phyloP scores from a whole-genome alignment of 2,888 invertebrate genomes.

The Gastrophysa polygoni region DNA sequence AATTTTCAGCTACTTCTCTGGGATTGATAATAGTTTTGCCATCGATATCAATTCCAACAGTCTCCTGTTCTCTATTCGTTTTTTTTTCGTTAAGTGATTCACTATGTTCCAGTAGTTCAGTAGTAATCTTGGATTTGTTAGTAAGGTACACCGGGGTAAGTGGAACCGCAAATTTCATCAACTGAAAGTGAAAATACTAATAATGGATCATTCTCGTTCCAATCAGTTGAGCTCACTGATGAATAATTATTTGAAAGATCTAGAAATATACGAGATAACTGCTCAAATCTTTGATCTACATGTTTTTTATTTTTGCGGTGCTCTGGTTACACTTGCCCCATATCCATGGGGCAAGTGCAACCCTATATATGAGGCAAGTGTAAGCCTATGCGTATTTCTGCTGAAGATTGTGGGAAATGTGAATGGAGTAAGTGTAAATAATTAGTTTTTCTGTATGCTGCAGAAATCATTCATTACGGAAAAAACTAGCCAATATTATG shows the following conservation, averaged over 20 bases:
- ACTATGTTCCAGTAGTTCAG: too few species aligned
- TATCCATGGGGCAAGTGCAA: slow-evolving; percentile 5
- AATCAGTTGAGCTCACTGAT: slow-evolving; percentile 1
- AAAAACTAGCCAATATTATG: slow-evolving; percentile 4
- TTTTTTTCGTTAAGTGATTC: too few species aligned
- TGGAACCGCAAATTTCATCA: slow-evolving; percentile 15
- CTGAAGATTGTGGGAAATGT: neutral
- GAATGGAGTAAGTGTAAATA: slow-evolving; percentile 4
- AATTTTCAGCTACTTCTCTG: too few species aligned
- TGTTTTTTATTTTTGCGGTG: neutral
- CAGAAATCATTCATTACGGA: neutral
- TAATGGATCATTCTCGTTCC: neutral
- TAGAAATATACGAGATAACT: slow-evolving; percentile 2
- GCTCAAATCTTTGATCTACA: neutral
- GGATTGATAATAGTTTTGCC: too few species aligned
- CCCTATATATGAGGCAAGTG: too few species aligned
- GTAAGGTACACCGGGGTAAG: neutral
- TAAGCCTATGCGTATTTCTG: slow-evolving; percentile 3
- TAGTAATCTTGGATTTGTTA: too few species aligned
- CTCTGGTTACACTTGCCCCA: slow-evolving; percentile 13
- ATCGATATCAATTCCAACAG: too few species aligned
- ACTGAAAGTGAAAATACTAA: slow-evolving; percentile 1
- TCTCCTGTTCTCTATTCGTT: too few species aligned
- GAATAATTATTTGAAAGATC: slow-evolving; percentile 3
- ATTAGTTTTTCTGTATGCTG: neutral